Base-by-base conservation (phyloP, 2,113 vertebrate genomes). In the Labeo rohita region DNA sequence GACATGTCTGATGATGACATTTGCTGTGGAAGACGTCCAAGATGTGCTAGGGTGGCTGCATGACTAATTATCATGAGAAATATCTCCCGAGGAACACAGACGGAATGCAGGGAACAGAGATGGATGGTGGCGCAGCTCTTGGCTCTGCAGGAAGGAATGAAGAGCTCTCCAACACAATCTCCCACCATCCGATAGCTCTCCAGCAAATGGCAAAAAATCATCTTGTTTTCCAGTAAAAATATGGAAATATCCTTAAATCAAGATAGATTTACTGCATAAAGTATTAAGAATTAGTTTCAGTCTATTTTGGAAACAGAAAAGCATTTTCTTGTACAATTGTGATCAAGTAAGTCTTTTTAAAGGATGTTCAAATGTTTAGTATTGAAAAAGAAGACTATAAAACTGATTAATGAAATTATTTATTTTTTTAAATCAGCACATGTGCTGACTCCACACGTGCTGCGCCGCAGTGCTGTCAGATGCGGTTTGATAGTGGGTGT, bases 11-110 rank as follows among this genome's bases (percentile, higher is more conserved):
- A 82, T 82, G 47, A 82, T 82, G 80, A 4, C 61, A 82, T 82
- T 82, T 82, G 63, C 16, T 13, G 63, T 39, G 28, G 28, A 82
- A 70, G 65, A n/a, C 47, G 0, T 82, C 80, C 80, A 82, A 70
- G 63, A 82, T 70, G 61, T 70, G 63, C 23, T 70, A 82, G 80
- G 70, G 80, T 52, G 63, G 28, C 63, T 70, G 80, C 80, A 70
- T 82, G 80, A 70, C 45, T 68, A 82, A 82, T 70, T 66, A 49
- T 70, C 43, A 70, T 52, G 80, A 82, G 80, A 70, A 70, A 82
- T 66, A 82, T 82, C 63, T 82, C 43, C 15, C 0, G 47, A 68
- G 47, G 49, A 49, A 50, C 79, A 34, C 59, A 81, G 52, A 59
- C 66, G 15, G 73, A 50, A 66, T 66, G 79, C 77, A 81, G 16